Conservation (phyloP, 2,888 invertebrate genomes). For the Drosophila monieri region DNA sequence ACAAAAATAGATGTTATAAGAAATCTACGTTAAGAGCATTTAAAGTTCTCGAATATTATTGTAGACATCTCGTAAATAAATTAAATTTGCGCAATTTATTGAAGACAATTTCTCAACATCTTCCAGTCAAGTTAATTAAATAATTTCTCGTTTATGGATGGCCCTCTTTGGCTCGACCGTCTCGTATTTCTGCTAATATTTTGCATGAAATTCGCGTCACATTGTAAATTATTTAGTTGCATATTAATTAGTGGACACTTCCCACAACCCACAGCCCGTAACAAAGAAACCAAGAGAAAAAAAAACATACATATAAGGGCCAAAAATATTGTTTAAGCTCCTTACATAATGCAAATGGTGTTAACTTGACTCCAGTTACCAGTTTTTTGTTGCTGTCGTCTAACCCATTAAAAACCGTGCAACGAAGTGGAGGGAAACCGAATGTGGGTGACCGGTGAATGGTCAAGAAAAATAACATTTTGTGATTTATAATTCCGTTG, state of each 20-base stretch:
- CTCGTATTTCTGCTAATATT: constrained; percentile 32
- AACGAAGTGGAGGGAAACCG: constrained; percentile 21
- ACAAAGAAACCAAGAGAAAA: constrained; percentile 16
- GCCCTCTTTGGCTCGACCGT: neutral
- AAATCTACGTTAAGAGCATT: constrained; percentile 13
- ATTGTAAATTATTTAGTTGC: constrained; percentile 62
- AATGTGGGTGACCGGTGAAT: constrained; percentile 64
- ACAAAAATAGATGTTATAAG: neutral
- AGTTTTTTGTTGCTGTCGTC: constrained; percentile 23
- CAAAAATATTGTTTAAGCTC: constrained; percentile 31
- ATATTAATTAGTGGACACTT: constrained; percentile 61
- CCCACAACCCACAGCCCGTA: constrained; percentile 40
- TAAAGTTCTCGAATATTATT: neutral
- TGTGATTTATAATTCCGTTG: constrained; percentile 37
- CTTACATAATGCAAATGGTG: constrained; percentile 61
- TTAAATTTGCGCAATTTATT: constrained; percentile 42
- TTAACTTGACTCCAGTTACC: constrained; percentile 49
- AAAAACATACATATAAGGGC: constrained; percentile 2
- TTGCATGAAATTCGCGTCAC: constrained; percentile 55
- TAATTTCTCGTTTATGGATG: constrained; percentile 32
- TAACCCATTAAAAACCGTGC: constrained; percentile 55
- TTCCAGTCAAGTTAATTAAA: constrained; percentile 35
- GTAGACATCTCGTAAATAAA: constrained; percentile 4
- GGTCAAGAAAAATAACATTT: constrained; percentile 42
- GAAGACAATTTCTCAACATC: constrained; percentile 45